These are phyloP conservation scores for Anabacerthia variegaticeps DNA, from an alignment of 2,797 vertebrate species.

Conservation along the genomic window DNA sequence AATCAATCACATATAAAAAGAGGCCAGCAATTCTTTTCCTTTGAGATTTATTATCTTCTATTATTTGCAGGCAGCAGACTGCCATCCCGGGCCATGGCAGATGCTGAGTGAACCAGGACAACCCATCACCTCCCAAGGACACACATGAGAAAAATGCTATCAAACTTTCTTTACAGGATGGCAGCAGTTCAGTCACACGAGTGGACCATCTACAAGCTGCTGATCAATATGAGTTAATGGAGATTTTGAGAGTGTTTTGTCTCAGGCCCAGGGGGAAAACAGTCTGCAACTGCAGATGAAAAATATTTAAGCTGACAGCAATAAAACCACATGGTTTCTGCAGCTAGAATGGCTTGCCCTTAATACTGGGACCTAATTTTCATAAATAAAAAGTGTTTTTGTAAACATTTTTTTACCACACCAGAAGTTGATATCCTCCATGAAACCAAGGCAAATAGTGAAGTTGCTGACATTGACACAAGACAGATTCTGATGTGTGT, in stretches of 20 bases:
- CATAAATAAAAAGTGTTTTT: not conserved
- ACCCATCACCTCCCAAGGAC: not conserved
- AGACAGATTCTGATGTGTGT: not conserved
- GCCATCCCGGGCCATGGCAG: not conserved
- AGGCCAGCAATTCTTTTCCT: not conserved
- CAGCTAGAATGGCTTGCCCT: not conserved
- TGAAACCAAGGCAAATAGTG: not conserved
- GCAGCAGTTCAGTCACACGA: not conserved
- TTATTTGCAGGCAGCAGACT: not conserved
- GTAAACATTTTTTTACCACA: not conserved
- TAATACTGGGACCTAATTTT: not conserved
- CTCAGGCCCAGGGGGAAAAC: not conserved
- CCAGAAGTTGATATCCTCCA: not conserved
- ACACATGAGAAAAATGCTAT: rapidly evolving
- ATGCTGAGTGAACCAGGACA: not conserved
- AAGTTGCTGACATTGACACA: not conserved
- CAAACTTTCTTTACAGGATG: not conserved
- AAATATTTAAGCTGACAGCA: not conserved
- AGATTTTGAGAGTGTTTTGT: not conserved
- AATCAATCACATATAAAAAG: not conserved
- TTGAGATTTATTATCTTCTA: not conserved
- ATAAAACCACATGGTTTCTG: not conserved
- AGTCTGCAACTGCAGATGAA: not conserved
- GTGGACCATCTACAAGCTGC: not conserved
- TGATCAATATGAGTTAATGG: not conserved